phyloP scores from a whole-genome alignment of 2,888 invertebrate species.

The Germaria angustata region DNA sequence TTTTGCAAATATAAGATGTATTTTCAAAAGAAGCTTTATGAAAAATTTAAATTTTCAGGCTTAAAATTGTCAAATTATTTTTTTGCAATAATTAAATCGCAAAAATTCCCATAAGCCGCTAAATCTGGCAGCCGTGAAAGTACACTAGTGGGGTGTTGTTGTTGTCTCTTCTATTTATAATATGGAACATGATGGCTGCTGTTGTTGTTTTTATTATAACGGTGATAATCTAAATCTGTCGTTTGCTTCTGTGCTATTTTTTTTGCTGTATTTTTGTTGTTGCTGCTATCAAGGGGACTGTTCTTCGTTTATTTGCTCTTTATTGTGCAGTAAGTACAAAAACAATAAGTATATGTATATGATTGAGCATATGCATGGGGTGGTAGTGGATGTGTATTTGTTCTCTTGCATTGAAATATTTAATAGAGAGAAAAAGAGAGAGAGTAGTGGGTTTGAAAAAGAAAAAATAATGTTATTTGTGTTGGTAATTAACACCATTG shows the following conservation, averaged over 20 bases:
- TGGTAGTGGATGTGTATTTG: neutral
- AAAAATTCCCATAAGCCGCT: too few species aligned
- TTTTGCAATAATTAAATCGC: too few species aligned
- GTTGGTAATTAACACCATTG: constrained; percentile 79
- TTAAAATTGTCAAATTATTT: too few species aligned
- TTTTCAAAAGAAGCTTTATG: too few species aligned
- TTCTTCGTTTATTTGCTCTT: neutral
- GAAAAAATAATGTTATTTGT: constrained; percentile 61
- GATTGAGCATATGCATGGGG: neutral
- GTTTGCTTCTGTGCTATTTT: neutral
- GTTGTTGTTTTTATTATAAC: constrained; percentile 27
- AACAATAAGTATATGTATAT: neutral
- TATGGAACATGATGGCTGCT: constrained; percentile 42
- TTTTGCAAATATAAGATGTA: too few species aligned
- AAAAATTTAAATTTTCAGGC: too few species aligned
- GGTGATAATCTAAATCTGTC: constrained; percentile 61
- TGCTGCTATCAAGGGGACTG: neutral
- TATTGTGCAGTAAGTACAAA: neutral
- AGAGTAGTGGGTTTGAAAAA: neutral
- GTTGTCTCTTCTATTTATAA: constrained; percentile 3
- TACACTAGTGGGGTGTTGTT: neutral
- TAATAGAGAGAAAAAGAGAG: neutral
- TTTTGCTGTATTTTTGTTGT: neutral
- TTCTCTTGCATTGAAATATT: neutral
- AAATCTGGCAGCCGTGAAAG: neutral